These are phyloP conservation scores for Cylindroiulus punctatus DNA, from an alignment of 2,888 invertebrate species.

Conservation along the genomic window DNA sequence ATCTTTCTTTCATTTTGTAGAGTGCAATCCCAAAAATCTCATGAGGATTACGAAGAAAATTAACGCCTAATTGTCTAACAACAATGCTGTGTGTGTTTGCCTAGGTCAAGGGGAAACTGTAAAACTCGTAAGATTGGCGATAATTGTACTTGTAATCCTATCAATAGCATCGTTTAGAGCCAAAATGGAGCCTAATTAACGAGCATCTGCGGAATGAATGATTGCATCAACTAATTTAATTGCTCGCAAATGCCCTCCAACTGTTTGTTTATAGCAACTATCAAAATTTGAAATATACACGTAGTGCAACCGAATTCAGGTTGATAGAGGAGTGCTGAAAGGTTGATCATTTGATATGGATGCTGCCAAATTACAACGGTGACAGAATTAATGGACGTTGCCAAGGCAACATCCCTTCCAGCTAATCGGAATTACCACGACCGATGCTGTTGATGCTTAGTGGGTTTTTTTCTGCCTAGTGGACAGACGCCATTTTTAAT, in stretches of 20 bases:
- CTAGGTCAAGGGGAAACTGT: neutral
- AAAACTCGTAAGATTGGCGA: neutral
- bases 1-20: no score
- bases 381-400: conserved; percentile 15
- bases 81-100: neutral
- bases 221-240: no score
- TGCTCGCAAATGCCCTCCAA: no score
- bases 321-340: neutral
- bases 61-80: neutral
- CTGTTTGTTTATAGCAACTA: neutral
- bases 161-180: no score
- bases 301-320: neutral
- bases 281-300: no score
- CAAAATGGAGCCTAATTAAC: no score
- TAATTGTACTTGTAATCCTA: no score
- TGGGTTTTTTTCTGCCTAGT: neutral
- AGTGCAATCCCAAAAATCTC: no score
- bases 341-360: neutral
- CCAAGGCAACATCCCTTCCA: neutral
- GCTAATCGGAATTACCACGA: neutral
- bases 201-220: no score
- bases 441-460: neutral
- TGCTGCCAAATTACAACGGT: neutral
- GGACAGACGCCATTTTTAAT: conserved; percentile 4
- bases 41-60: no score